Evolutionary conservation across 2,888 invertebrate species (phyloP).

Genomic region (Ephialtes manifestator): DNA sequence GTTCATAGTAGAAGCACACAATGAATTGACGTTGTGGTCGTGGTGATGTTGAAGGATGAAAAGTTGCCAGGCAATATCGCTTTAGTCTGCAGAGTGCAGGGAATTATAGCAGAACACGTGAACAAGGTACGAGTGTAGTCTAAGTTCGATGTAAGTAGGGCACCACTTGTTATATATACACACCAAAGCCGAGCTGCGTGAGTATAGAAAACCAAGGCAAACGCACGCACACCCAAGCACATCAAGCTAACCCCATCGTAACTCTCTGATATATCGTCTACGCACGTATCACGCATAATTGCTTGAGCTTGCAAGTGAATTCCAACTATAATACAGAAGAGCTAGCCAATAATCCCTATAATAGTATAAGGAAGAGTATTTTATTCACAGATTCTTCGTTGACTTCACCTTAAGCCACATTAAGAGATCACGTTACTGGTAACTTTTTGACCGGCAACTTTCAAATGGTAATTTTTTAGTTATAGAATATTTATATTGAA

Average conservation of each 20-base stretch:
- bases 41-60: slow-evolving; percentile 42
- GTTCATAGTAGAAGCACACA: slow-evolving; percentile 17
- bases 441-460: too few relatives aligned
- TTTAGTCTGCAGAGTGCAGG: slow-evolving; percentile 7
- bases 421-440: neutral
- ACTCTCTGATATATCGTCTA: neutral
- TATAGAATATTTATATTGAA: too few relatives aligned
- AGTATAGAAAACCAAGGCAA: slow-evolving; percentile 43
- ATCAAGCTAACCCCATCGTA: slow-evolving; percentile 6
- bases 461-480: too few relatives aligned
- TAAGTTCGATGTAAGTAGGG: slow-evolving; percentile 69
- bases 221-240: slow-evolving; percentile 32
- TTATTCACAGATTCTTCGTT: neutral
- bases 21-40: slow-evolving; percentile 10
- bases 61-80: slow-evolving; percentile 33
- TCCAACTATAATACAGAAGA: neutral
- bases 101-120: slow-evolving; percentile 56
- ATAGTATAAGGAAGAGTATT: neutral
- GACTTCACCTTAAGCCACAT: neutral
- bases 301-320: neutral
- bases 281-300: slow-evolving; percentile 15
- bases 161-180: slow-evolving; percentile 67
- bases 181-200: slow-evolving; percentile 49
- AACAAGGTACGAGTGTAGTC: slow-evolving; percentile 61
- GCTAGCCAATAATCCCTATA: neutral